These are phyloP conservation scores for Fabriciana adippe DNA, from an alignment of 2,888 invertebrate species.

Conservation along the genomic window DNA sequence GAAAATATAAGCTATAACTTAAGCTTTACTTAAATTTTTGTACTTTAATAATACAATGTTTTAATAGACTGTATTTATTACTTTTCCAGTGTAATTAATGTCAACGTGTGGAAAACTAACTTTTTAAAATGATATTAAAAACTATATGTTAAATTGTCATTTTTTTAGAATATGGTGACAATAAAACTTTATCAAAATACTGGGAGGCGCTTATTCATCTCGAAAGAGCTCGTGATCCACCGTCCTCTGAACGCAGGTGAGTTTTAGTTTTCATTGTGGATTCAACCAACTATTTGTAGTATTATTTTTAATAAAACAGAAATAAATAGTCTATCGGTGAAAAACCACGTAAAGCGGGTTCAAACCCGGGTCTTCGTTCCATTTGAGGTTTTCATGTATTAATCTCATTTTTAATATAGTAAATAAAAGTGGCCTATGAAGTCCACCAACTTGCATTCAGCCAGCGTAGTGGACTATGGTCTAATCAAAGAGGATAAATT, in stretches of 20 bases:
- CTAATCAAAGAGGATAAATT: too few relatives aligned
- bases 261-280: not conserved
- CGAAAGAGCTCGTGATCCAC: constrained; percentile 62
- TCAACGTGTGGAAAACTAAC: not conserved
- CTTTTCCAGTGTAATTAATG: not conserved
- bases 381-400: too few relatives aligned
- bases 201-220: constrained; percentile 81
- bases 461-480: too few relatives aligned
- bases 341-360: too few relatives aligned
- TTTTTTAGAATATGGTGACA: constrained; percentile 79
- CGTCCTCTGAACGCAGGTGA: constrained; percentile 50
- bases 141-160: constrained; percentile 17
- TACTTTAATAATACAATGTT: too few relatives aligned
- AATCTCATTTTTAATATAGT: too few relatives aligned
- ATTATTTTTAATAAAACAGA: not conserved
- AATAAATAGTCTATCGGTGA: too few relatives aligned
- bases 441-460: too few relatives aligned
- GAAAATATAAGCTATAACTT: too few relatives aligned
- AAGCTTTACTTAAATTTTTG: too few relatives aligned
- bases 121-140: not conserved
- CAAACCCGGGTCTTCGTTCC: too few relatives aligned
- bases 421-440: too few relatives aligned
- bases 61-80: not conserved
- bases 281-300: not conserved
- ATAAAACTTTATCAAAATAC: constrained; percentile 75